Conservation (phyloP, 2,888 invertebrate genomes). For the Noctua comes region DNA sequence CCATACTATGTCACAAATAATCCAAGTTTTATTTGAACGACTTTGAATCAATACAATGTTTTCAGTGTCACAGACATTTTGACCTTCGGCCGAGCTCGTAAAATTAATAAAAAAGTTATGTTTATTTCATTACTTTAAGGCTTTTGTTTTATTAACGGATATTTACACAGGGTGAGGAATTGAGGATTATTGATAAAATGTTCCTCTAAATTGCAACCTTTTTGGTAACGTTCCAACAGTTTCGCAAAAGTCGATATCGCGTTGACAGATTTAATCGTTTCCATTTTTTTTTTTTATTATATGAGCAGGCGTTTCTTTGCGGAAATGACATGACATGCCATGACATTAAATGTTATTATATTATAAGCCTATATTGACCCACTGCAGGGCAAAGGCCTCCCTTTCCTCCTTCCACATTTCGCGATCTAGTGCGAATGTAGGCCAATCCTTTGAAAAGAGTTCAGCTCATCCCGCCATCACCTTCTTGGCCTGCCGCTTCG, state of each 20-base stretch:
- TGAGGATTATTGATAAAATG: background rate
- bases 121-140: constrained; percentile 17
- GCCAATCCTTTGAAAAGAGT: too few relatives aligned
- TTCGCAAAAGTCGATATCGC: background rate
- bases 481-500: too few relatives aligned
- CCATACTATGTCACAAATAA: background rate
- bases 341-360: too few relatives aligned
- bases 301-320: too few relatives aligned
- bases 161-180: background rate
- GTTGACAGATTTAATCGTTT: background rate
- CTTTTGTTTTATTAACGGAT: background rate
- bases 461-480: too few relatives aligned
- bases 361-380: too few relatives aligned
- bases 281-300: background rate
- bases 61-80: background rate
- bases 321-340: too few relatives aligned
- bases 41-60: background rate
- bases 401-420: too few relatives aligned
- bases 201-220: background rate
- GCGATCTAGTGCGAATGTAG: too few relatives aligned
- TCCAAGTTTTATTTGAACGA: background rate
- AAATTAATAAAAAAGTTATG: constrained; percentile 8
- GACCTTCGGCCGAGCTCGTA: background rate
- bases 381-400: too few relatives aligned
- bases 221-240: background rate